These are phyloP conservation scores for Plagodis pulveraria DNA, from an alignment of 2,888 invertebrate species.

Conservation along the genomic window DNA sequence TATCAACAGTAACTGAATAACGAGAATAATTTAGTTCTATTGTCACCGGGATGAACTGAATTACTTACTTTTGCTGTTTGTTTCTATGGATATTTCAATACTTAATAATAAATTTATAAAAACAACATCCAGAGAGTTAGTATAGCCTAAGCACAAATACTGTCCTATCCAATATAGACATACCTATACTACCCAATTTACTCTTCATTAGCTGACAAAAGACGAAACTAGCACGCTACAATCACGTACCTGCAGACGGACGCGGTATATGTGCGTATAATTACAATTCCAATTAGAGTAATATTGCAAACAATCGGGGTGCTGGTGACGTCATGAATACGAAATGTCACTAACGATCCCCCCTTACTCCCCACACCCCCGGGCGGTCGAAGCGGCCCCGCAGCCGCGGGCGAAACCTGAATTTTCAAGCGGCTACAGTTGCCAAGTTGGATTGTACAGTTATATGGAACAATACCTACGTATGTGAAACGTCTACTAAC, in stretches of 20 bases:
- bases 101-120: too few species aligned
- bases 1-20: too few species aligned
- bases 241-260: slow-evolving; percentile 59
- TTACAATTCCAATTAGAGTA: slow-evolving; percentile 84
- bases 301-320: slow-evolving; percentile 84
- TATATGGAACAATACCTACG: slow-evolving; percentile 18
- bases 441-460: slow-evolving; percentile 45
- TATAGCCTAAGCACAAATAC: neutral
- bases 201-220: slow-evolving; percentile 36
- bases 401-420: slow-evolving; percentile 65
- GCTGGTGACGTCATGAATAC: slow-evolving; percentile 83
- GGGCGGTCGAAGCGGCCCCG: slow-evolving; percentile 34
- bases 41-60: too few species aligned
- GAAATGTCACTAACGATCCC: slow-evolving; percentile 83
- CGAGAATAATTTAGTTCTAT: too few species aligned
- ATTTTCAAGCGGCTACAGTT: slow-evolving; percentile 73
- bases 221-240: slow-evolving; percentile 45
- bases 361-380: slow-evolving; percentile 42
- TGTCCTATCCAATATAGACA: slow-evolving; percentile 12
- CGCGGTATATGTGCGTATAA: slow-evolving; percentile 72
- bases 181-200: slow-evolving; percentile 10
- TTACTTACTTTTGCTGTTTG: too few species aligned
- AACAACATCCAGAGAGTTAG: too few species aligned
- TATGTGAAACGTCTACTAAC: neutral
- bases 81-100: too few species aligned